Percentiles rank a stretch among this genome's conserved stretches.
These are phyloP conservation scores for Synodontis membranacea DNA, from an alignment of 2,113 vertebrate genomes.

Conservation along the genomic window DNA sequence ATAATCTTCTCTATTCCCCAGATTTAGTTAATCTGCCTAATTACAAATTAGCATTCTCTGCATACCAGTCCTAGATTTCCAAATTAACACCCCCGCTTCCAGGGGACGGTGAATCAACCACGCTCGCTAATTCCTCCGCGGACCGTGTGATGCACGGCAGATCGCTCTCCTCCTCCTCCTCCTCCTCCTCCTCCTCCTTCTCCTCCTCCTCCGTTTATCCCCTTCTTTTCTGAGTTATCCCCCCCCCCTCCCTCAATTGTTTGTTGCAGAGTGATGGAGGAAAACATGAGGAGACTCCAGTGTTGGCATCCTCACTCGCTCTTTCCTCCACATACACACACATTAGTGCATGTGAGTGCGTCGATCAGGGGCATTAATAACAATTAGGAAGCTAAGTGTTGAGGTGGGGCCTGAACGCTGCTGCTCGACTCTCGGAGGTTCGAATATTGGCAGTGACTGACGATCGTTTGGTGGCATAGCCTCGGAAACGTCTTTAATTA, in stretches of 20 bases:
- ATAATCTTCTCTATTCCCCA: conserved; percentile 80
- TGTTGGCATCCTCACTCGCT: conserved; percentile 59
- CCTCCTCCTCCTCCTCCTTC: conserved; percentile 57
- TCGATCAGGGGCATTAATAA: conserved; percentile 74
- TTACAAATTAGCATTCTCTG: conserved; percentile 82
- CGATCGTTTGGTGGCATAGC: conserved; percentile 47
- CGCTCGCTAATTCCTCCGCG: conserved; percentile 73
- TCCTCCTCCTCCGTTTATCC: conserved; percentile 28
- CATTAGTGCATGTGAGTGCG: conserved; percentile 59
- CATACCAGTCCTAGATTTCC: conserved; percentile 77
- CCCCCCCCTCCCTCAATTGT: conserved; percentile 67
- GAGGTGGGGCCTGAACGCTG: conserved; percentile 54
- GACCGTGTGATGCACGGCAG: conserved; percentile 70
- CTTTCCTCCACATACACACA: conserved; percentile 25
- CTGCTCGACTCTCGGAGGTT: conserved; percentile 41
- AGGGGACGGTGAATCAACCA: conserved; percentile 74
- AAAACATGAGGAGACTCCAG: conserved; percentile 57
- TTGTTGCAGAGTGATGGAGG: conserved; percentile 66
- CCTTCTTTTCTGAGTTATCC: conserved; percentile 48
- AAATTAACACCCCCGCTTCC: conserved; percentile 76
- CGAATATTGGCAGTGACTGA: conserved; percentile 50
- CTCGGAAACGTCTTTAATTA: conserved; percentile 32
- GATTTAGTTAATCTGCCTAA: conserved; percentile 81
- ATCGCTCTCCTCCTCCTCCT: conserved; percentile 61
- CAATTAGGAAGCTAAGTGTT: conserved; percentile 71